Evolutionary conservation across 2,888 invertebrate genomes (phyloP).

Genomic region (Pherbina coryleti): DNA sequence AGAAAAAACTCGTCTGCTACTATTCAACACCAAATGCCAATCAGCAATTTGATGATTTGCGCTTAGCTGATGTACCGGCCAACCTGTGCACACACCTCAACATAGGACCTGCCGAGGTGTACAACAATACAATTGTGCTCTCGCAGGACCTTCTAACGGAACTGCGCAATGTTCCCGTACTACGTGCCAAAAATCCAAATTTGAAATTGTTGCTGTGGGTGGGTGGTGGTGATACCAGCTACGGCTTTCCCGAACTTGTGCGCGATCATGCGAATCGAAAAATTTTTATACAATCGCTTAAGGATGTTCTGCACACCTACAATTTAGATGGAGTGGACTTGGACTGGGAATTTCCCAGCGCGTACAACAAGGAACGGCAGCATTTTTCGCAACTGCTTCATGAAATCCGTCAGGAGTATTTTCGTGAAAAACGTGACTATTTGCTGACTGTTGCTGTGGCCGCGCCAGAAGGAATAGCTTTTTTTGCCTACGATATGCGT

Average conservation of each 20-base stretch:
- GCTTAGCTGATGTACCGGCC: constrained; percentile 76
- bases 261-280: constrained; percentile 79
- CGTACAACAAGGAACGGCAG: constrained; percentile 75
- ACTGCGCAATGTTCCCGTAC: constrained; percentile 54
- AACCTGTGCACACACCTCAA: constrained; percentile 87
- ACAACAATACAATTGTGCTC: constrained; percentile 74
- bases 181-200: constrained; percentile 75
- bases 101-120: constrained; percentile 79
- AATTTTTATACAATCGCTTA: constrained; percentile 73
- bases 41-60: constrained; percentile 62
- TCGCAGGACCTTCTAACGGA: constrained; percentile 67
- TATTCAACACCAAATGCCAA: constrained; percentile 73
- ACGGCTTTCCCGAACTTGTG: constrained; percentile 81
- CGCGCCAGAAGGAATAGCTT: constrained; percentile 81
- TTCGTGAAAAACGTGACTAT: constrained; percentile 73
- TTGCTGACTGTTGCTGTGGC: constrained; percentile 84
- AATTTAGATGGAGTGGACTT: constrained; percentile 71
- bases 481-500: constrained; percentile 82
- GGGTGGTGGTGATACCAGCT: constrained; percentile 72
- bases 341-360: constrained; percentile 90
- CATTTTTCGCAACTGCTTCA: constrained; percentile 82
- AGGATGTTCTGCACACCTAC: constrained; percentile 63
- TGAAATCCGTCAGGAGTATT: constrained; percentile 79
- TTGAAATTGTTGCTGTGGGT: constrained; percentile 84
- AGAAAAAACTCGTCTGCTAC: constrained; percentile 74